Evolutionary conservation across 30 jellyfish, hydroid and myxozoan genomes (phyloP), one percentile per base, ranked within the genome.

Genomic region (Pelagia noctiluca): DNA sequence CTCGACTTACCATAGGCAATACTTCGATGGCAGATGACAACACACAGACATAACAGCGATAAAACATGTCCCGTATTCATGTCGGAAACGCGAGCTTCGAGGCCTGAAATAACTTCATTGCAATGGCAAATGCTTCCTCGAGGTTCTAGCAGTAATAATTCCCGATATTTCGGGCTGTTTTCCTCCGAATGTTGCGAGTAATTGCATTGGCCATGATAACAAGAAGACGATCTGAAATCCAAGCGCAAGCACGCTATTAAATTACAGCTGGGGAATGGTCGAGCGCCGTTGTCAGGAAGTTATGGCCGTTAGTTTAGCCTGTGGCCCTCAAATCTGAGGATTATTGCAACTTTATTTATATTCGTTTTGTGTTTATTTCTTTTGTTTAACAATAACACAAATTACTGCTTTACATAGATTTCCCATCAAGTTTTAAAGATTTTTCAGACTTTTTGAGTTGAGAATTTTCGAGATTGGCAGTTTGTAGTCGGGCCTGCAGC

Each of bases 231-330:
- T 62, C 90, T 47, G 67, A 72, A 76, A 60, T 67, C 71, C 52
- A 28, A 63, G 48, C 83, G 93, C 84, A 74, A 72, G 88, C 88
- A 84, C 88, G 95, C 95, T 74, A 84, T 72, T 63, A 67, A 72
- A 74, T 73, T 84, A 74, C 95, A 84, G 88, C 95, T 84, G 95
- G 95, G 88, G 91, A 81, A 81, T 28, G 47, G 62, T 31, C 2
- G 36, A 70, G 42, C 66, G 67, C 82, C 82, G 82, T 65, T 33
- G 26, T 1, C 48, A 16, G 57, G 57, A 42, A 42, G 57, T 42
- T 8, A 5, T 42, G 57, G 57, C 57, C 57, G 57, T 16, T 21
- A 70, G 18, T 33, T 23, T 8, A 70, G 37, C 82, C 82, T 19
- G 16, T 38, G 82, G 82, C 82, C 82, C 65, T 33, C 3, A 24